These are phyloP conservation scores for Gobionotothen gibberifrons DNA, from an alignment of 2,797 vertebrate species.

Conservation along the genomic window DNA sequence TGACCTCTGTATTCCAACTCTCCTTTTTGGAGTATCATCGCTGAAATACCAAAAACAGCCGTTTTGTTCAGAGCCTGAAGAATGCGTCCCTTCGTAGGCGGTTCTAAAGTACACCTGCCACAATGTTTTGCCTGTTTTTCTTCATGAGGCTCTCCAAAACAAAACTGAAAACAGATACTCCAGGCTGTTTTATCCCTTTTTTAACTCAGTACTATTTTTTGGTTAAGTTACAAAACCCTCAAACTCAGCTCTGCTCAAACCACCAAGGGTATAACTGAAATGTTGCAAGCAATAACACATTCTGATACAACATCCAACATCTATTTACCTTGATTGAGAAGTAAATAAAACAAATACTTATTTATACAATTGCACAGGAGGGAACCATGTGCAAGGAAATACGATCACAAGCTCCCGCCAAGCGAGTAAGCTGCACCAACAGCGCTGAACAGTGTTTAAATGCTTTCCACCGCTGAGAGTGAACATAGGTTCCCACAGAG, in stretches of 20 bases:
- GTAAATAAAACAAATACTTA: conserved; percentile 21
- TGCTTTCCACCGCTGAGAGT: conserved; percentile 64
- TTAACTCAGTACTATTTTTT: conserved; percentile 39
- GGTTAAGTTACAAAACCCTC: conserved; percentile 50
- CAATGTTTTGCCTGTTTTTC: conserved; percentile 41
- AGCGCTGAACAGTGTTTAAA: conserved; percentile 68
- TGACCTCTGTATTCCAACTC: conserved; percentile 73
- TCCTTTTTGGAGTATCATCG: conserved; percentile 70
- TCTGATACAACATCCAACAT: conserved; percentile 9
- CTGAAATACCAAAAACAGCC: conserved; percentile 69
- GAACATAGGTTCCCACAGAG: conserved; percentile 82
- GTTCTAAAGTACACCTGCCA: conserved; percentile 71
- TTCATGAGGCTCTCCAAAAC: conserved; percentile 50
- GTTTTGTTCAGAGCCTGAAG: conserved; percentile 51
- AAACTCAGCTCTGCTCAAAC: conserved; percentile 35
- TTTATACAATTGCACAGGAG: conserved; percentile 32
- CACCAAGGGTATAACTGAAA: not conserved
- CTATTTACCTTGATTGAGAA: conserved; percentile 1
- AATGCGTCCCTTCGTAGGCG: conserved; percentile 61
- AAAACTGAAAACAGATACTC: conserved; percentile 50
- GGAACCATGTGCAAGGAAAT: conserved; percentile 33
- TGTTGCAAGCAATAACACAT: conserved; percentile 24
- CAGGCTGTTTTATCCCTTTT: conserved; percentile 47
- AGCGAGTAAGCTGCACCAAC: conserved; percentile 66
- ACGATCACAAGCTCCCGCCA: conserved; percentile 72